Conservation (phyloP, 2,797 vertebrate species). For the Denticeps clupeoides region DNA sequence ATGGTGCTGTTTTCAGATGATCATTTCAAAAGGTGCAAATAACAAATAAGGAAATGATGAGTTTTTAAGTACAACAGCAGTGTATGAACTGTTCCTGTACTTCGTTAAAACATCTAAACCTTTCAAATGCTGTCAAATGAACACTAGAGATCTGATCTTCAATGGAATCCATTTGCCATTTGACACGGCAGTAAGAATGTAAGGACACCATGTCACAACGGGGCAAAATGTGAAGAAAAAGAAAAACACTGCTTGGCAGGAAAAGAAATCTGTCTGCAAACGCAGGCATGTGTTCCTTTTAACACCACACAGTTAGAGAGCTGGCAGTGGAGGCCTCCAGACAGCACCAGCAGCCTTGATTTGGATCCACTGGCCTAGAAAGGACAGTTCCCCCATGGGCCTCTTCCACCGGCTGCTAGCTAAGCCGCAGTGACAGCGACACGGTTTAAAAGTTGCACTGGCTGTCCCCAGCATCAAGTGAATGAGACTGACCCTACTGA, state of each 20-base stretch:
- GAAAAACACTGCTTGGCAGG: conserved; percentile 22
- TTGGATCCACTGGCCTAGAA: conserved; percentile 52
- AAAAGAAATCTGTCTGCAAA: conserved; percentile 22
- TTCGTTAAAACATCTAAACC: no score
- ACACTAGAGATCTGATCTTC: no score
- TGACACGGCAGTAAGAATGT: no score
- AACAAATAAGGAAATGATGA: no score
- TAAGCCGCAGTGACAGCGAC: conserved; percentile 57
- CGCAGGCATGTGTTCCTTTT: conserved; percentile 21
- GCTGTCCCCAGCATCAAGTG: conserved; percentile 19
- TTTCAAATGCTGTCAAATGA: no score
- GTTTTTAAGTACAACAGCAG: no score
- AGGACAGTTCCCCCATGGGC: conserved; percentile 47
- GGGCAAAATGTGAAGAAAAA: conserved; percentile 24
- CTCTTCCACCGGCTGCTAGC: conserved; percentile 41
- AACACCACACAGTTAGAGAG: conserved; percentile 22
- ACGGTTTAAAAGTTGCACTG: conserved; percentile 50
- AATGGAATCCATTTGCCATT: no score
- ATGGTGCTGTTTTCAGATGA: no score
- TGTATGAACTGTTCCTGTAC: no score
- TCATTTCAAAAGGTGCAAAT: no score
- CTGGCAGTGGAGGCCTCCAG: conserved; percentile 28
- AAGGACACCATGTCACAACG: conserved; percentile 8
- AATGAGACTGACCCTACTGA: conserved; percentile 37
- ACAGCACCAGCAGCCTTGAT: conserved; percentile 36